Evolutionary conservation across 92 coral and sea anemone species (phyloP).

Genomic region (Anthopleura xanthogrammica): DNA sequence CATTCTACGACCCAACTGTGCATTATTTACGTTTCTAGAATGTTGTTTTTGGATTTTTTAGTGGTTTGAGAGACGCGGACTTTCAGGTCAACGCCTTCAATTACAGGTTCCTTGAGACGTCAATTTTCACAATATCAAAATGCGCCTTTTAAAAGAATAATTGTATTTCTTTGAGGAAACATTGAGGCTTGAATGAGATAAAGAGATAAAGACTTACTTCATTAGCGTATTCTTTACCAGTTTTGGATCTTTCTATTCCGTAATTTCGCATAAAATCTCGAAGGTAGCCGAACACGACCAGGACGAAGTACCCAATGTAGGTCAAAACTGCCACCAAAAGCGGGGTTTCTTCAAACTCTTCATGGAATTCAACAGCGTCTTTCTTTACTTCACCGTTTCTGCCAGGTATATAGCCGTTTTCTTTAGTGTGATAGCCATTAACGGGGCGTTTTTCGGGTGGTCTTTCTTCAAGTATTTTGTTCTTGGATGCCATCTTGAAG

Average conservation of each 20-base stretch:
- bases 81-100: conserved; percentile 40
- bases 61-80: neutral
- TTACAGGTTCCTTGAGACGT: neutral
- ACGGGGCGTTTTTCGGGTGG: conserved; percentile 46
- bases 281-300: conserved; percentile 86
- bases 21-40: neutral
- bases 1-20: neutral
- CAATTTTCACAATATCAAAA: neutral
- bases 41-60: neutral
- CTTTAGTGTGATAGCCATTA: conserved; percentile 63
- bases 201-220: conserved; percentile 50
- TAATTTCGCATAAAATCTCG: conserved; percentile 92
- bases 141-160: conserved; percentile 14
- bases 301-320: conserved; percentile 80
- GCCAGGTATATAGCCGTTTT: conserved; percentile 59
- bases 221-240: conserved; percentile 77
- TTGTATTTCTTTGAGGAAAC: neutral
- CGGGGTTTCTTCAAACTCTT: conserved; percentile 95
- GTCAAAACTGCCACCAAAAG: conserved; percentile 83
- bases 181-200: neutral
- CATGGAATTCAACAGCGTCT: conserved; percentile 56
- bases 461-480: conserved; percentile 35
- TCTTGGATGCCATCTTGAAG: conserved; percentile 44
- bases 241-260: conserved; percentile 83
- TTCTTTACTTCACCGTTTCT: conserved; percentile 38